Base-by-base conservation (phyloP, 2,888 invertebrate genomes). In the Thumatha senex region DNA sequence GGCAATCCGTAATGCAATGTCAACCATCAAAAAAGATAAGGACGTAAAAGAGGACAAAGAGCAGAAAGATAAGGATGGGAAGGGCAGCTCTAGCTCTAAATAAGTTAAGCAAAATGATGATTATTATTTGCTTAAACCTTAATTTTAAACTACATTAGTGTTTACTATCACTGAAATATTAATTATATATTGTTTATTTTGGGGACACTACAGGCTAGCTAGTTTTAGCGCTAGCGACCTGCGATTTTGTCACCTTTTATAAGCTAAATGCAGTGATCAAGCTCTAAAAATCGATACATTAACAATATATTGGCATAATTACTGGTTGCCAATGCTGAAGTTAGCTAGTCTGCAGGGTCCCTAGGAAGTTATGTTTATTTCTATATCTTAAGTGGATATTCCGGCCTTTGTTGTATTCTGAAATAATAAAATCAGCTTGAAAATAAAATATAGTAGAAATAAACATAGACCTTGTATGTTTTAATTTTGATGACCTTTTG, bases 1-100 rank as follows among this genome's bases (percentile, higher is more conserved):
- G 78, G 96, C 96, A n/a, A 95, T 97, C 29, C 94, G 96, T 40
- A 96, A 96, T 85, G 96, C 96, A 29, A 96, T 97, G 72, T 96
- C 96, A 29, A 95, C 94, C 31, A 93, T 96, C 41, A 95, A 95
- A 71, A 95, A 95, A 61, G 92, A 93, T 39, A 93, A 92, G 53
- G 93, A 94, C 70, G 93, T 93, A 48, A 84, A 92, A 54, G 93
- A 93, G 61, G 93, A 93, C 31, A 92, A 93, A 62, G 89, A 92
- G 30, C 89, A 84, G n/a, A 84, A 82, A 46, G 82, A 82, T 31
- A 36, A 84, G 51, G 82, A 85, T 55, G 76, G 78, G 29, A 85
- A 85, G 56, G 82, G 86, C 8, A 75, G 86, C 13, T 64, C 82
- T 51, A 83, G 84, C 40, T 70, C 76, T 48, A 73, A 78, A 45